phyloP scores from a whole-genome alignment of 2,113 vertebrate genomes.

The Myanophis thanlyinensis region DNA sequence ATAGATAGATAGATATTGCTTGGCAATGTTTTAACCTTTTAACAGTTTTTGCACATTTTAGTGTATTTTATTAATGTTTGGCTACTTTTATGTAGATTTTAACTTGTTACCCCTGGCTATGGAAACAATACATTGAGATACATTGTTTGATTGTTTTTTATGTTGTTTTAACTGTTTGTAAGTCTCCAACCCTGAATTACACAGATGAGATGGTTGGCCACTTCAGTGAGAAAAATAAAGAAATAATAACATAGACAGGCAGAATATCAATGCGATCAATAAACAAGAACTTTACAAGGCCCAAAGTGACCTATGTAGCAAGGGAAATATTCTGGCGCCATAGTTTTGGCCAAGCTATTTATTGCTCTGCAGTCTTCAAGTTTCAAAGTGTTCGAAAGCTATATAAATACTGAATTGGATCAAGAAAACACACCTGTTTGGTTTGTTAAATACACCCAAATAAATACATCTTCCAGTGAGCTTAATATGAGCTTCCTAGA shows the following conservation, averaged over 20 bases:
- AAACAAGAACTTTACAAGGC: neutral
- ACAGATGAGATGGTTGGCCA: neutral
- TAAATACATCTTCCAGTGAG: neutral
- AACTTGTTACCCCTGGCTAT: neutral
- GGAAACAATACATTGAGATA: neutral
- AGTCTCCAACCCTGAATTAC: rapidly evolving
- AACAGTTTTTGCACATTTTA: neutral
- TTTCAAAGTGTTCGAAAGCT: neutral
- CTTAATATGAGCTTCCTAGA: neutral
- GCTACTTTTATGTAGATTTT: neutral
- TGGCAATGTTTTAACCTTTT: neutral
- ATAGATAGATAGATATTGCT: neutral
- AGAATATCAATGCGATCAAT: neutral
- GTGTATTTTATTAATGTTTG: neutral
- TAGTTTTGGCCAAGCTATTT: neutral
- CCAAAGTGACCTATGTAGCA: too few species aligned
- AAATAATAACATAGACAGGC: neutral
- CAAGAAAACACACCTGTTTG: neutral
- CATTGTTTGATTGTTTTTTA: neutral
- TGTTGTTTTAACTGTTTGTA: neutral
- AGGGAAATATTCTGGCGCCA: neutral
- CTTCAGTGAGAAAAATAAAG: neutral
- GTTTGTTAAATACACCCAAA: neutral
- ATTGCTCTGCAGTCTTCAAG: neutral
- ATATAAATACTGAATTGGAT: neutral